Evolutionary conservation across 2,888 invertebrate species (phyloP), one percentile per base, ranked within the genome.

Genomic region (Leptarthrus brevirostris): DNA sequence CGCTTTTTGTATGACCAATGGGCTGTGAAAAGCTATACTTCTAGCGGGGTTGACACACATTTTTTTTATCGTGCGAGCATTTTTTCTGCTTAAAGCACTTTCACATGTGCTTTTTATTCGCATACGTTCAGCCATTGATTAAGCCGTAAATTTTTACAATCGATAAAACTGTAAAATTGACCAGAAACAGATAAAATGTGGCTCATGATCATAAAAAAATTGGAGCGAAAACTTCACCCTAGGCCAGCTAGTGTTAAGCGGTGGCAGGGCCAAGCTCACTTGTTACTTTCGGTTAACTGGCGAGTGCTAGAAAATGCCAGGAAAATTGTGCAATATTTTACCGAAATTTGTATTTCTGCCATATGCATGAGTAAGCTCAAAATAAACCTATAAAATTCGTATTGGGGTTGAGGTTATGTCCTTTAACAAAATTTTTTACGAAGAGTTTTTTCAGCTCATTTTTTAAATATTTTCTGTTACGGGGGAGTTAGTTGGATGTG

Each of bases 121-220:
- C 71, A 56, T 71, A 44, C 54, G 40, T 30, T 40, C 70, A 16
- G 18, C 54, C 64, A 73, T 73, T 64, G 73, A 73, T 73, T 64
- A 53, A 64, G 66, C 30, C 54, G 66, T 73, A 73, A 73, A 73
- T 73, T 73, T 73, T 73, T 61, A 73, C 73, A 73, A 73, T 69
- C 73, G 73, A 73, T 73, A 73, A 73, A 73, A 73, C 44, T 73
- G 73, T 73, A 73, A 73, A 73, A 73, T 73, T 66, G 44, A 56
- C 73, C 73, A 73, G 73, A 73, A 73, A 73, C 54, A 66, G 66
- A 73, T 73, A 73, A 73, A 69, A 73, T 66, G 73, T 73, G 66
- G 53, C 73, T 61, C 64, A 73, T 73, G 73, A 69, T 69, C 52
- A 52, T 69, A 66, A 69, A 69, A 66, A 34, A 58, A 44, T 64